Conservation (phyloP, 1,140 invertebrate genomes). For the Zaprionus nigranus region DNA sequence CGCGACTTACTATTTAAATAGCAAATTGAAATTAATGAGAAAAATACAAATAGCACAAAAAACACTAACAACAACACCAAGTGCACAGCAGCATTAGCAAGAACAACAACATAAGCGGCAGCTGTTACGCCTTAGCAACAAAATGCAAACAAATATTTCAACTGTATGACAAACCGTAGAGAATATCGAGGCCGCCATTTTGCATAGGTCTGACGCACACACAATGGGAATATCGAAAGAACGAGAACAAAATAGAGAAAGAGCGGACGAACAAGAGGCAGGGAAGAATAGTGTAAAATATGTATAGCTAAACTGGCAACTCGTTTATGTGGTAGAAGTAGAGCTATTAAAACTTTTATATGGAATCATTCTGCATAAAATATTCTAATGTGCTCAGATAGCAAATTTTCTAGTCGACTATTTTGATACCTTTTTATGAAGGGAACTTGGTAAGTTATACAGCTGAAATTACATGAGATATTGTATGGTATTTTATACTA, state of each 20-base stretch:
- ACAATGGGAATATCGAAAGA: background rate
- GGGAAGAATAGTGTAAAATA: background rate
- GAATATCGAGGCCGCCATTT: conserved; percentile 42
- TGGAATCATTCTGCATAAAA: background rate
- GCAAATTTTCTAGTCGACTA: background rate
- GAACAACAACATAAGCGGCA: conserved; percentile 5
- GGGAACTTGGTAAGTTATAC: background rate
- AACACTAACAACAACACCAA: background rate
- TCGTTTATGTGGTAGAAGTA: conserved; percentile 1
- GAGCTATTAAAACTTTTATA: conserved; percentile 11
- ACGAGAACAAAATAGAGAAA: background rate
- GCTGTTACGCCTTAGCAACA: conserved; percentile 41
- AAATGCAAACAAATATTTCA: conserved; percentile 37
- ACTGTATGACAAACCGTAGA: conserved; percentile 17
- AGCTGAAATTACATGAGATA: too few relatives aligned
- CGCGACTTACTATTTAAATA: conserved; percentile 36
- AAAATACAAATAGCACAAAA: conserved; percentile 21
- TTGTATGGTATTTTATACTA: too few relatives aligned
- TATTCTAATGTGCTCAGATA: background rate
- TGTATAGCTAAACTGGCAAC: background rate
- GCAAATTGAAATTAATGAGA: conserved; percentile 57
- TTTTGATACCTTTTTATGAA: background rate
- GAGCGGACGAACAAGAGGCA: background rate
- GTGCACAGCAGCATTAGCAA: background rate
- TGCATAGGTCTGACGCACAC: conserved; percentile 24